Evolutionary conservation across 1,140 invertebrate species (phyloP), one percentile per base, ranked within the genome.

Genomic region (Ridgeia piscesae): DNA sequence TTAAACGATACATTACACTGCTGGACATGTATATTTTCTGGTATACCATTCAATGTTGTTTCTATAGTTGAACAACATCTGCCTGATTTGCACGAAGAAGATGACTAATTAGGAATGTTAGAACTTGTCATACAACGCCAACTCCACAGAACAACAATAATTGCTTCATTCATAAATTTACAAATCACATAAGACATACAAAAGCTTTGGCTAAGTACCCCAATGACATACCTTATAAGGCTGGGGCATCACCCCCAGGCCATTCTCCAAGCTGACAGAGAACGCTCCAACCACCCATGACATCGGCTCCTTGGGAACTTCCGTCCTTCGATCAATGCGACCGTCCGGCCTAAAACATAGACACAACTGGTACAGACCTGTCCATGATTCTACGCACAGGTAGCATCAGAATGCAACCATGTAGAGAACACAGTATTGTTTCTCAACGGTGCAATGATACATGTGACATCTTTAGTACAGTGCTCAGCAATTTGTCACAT

Each of bases 211-310:
- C 2, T 21, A 77, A 21, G 11, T 27, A 21, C 8, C 58, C 58
- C 27, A 6, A 34, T 0, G 35, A 94, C 96, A 95, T 96, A 98
- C 97, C 94, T 97, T 97, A 31, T 98, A 96, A 0, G 98, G 97
- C 91, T 96, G 97, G 17, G 97, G 96, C 48, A 99, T 95, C 97
- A 99, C 97, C 17, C 98, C 98, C 93, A 99, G 98, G 0, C 99
- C 99, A 88, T 97, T 96, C 0, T 97, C 97, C 8, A 97, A 97
- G 94, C 98, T 99, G 96, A 99, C 97, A 93, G 98, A 98, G 95
- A 99, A 98, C 0, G 98, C 98, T 34, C 98, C 98, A 8, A 99
- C 97, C 96, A 99, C 98, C 98, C 98, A 99, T 93, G 98, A 97
- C 0, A 98, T 98, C 0, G 98, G 98, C 91, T 96, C 95, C 50